Evolutionary conservation across 2,888 invertebrate genomes (phyloP), one percentile per base, ranked within the genome.

Genomic region (Carpatolechia fugitivella): DNA sequence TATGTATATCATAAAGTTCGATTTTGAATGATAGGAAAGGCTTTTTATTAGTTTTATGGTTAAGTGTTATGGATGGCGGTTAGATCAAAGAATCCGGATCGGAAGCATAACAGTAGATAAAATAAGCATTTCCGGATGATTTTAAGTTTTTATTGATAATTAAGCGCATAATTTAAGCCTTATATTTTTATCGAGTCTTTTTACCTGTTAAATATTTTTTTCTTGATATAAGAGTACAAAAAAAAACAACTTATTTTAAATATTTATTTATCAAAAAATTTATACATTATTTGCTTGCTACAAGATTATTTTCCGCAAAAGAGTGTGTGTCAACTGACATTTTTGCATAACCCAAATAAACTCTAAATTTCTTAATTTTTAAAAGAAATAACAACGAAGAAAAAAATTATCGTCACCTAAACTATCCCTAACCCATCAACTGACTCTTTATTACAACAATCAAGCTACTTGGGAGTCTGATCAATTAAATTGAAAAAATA

Each of bases 31-130:
- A n/a, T 8, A 20, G 16, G 18, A 5, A 44, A 3, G 44, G 2
- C 24, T 16, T 40, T 20, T 13, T 20, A 24, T 44, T 44, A 18
- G 44, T 44, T 44, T 44, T 44, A 44, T 44, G 24, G 44, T 44
- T n/a, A n/a, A 44, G 41, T 24, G 44, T 24, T 29, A 44, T 24
- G 29, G 20, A 20, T 44, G 44, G 44, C 44, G 44, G 44, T 44
- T 11, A n/a, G 18, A 29, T 44, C 44, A 44, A 44, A 44, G 44
- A 13, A 1, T 29, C 20, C 3, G 10, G 24, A 44, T 44, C 44
- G 44, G 44, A 44, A 44, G 44, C 18, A 20, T 13, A 8, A 7
- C 8, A 7, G 20, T 20, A 41, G 41, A 41, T 24, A 20, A 41
- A 41, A 7, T 41, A 44, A 44, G 20, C 13, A 29, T 44, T 44